phyloP scores from a whole-genome alignment of 1,140 invertebrate genomes.

The Drosophila navojoa region DNA sequence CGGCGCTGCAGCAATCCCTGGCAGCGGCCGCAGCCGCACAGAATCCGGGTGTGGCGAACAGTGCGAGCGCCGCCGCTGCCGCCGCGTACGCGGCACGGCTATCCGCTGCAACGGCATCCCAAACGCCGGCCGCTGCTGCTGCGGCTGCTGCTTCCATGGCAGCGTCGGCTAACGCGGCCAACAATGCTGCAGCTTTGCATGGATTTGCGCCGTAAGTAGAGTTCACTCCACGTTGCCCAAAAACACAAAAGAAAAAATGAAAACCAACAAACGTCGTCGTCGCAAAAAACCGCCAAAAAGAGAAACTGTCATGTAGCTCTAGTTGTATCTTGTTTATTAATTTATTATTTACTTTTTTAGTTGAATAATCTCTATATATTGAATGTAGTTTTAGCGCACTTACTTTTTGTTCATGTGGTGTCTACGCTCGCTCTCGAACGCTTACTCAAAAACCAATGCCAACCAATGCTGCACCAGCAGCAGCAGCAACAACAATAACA shows the following conservation, averaged over 20 bases:
- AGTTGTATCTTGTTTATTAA: constrained; percentile 47
- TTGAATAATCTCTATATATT: constrained; percentile 46
- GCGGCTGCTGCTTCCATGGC: constrained; percentile 87
- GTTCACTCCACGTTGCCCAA: constrained; percentile 49
- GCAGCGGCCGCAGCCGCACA: constrained; percentile 65
- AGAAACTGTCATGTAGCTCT: constrained; percentile 30
- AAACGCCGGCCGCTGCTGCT: constrained; percentile 85
- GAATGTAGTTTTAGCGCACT: constrained; percentile 67
- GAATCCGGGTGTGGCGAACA: constrained; percentile 52
- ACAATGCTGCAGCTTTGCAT: constrained; percentile 88
- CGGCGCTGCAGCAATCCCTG: constrained; percentile 67
- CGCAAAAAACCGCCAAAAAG: constrained; percentile 1
- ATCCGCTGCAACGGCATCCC: constrained; percentile 85
- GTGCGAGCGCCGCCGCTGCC: constrained; percentile 68
- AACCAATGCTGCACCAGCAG: constrained; percentile 10
- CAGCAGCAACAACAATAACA: constrained; percentile 14
- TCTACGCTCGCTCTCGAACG: constrained; percentile 44
- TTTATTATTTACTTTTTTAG: constrained; percentile 21
- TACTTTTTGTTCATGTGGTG: constrained; percentile 52
- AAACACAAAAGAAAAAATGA: constrained; percentile 10
- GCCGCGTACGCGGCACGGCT: constrained; percentile 85
- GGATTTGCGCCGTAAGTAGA: constrained; percentile 93
- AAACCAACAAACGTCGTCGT: constrained; percentile 2
- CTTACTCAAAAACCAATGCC: constrained; percentile 18
- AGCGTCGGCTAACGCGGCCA: constrained; percentile 88